Evolutionary conservation across 2,113 vertebrate species (phyloP).

Genomic region (Protomyctophum bolini): DNA sequence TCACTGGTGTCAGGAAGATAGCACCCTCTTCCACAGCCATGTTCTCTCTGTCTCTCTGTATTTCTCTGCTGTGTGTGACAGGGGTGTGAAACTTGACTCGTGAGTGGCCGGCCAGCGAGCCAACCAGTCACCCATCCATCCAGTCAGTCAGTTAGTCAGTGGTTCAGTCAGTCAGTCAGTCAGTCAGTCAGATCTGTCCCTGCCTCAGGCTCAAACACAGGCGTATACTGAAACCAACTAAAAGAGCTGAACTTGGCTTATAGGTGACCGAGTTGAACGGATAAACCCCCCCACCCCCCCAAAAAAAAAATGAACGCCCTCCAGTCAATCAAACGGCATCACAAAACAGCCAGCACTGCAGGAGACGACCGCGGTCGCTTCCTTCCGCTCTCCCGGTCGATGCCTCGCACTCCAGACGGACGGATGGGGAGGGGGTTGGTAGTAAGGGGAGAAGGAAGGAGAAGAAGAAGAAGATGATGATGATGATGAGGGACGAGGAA

Average conservation of each 20-base stretch:
- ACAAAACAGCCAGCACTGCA: conserved; percentile 10
- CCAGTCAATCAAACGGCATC: conserved; percentile 17
- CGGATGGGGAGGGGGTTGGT: conserved; percentile 19
- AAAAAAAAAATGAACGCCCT: background rate
- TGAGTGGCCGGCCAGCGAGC: conserved; percentile 33
- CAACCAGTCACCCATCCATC: conserved; percentile 33
- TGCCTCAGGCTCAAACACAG: conserved; percentile 44
- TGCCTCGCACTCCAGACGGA: conserved; percentile 20
- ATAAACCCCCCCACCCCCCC: background rate
- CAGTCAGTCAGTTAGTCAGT: conserved; percentile 36
- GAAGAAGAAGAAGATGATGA: conserved; percentile 7
- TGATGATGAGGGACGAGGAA: background rate
- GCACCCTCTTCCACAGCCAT: conserved; percentile 94
- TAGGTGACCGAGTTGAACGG: conserved; percentile 15
- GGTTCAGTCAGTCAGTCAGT: conserved; percentile 35
- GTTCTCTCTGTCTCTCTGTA: conserved; percentile 47
- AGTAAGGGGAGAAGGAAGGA: background rate
- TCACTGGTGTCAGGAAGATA: conserved; percentile 88
- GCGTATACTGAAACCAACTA: conserved; percentile 35
- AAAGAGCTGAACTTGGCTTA: conserved; percentile 31
- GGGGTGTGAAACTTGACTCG: conserved; percentile 58
- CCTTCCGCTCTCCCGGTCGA: conserved; percentile 31
- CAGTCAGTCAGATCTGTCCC: conserved; percentile 32
- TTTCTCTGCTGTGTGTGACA: conserved; percentile 35
- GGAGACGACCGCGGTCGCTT: conserved; percentile 20